These are phyloP conservation scores for Acropora yongei DNA, from an alignment of 64 coral and sea anemone genomes.

Conservation along the genomic window DNA sequence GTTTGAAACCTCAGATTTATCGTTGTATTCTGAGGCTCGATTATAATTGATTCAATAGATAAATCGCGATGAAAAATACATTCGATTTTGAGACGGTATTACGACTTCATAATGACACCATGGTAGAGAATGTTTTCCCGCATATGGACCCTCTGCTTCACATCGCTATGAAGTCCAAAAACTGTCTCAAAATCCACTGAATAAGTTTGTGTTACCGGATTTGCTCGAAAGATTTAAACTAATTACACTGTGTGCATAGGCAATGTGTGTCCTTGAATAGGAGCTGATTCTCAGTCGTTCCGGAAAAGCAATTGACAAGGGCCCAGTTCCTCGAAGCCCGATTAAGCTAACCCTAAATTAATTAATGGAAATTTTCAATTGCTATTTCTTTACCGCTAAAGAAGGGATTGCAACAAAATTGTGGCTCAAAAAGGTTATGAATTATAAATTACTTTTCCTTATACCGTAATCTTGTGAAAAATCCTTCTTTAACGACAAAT, in stretches of 20 bases:
- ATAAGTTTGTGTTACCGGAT: constrained; percentile 4
- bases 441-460: no score
- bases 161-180: not conserved
- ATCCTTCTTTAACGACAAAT: no score
- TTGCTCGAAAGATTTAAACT: not conserved
- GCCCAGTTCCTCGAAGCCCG: no score
- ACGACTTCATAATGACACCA: constrained; percentile 34
- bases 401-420: no score
- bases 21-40: constrained; percentile 17
- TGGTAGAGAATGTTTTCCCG: constrained; percentile 30
- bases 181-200: not conserved
- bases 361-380: no score
- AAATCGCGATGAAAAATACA: not conserved
- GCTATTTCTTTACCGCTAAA: no score
- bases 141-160: constrained; percentile 1
- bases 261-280: constrained; percentile 41
- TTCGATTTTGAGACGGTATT: constrained; percentile 27
- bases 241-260: constrained; percentile 12
- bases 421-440: no score
- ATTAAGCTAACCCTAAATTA: no score
- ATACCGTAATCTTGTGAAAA: no score
- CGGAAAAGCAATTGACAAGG: constrained; percentile 6
- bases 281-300: constrained; percentile 66
- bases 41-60: not conserved
- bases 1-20: constrained; percentile 29